These are phyloP conservation scores for Corynorhinus townsendii DNA, from an alignment of 2,113 vertebrate genomes.

Conservation along the genomic window DNA sequence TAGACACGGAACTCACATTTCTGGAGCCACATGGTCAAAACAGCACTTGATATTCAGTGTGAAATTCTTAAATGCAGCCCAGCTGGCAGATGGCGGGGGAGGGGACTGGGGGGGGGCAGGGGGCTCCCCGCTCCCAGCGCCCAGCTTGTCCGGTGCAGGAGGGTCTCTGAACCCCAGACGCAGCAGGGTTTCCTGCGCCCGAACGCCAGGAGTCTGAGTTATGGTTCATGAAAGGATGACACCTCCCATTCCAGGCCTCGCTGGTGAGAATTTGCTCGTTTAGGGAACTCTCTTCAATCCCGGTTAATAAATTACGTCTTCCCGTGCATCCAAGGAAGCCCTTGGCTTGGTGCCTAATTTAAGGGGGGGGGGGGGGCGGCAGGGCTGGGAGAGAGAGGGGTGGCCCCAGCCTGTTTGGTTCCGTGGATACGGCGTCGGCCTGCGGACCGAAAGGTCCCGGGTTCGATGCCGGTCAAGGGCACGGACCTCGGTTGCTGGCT, in stretches of 20 bases:
- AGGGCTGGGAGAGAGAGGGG: background rate
- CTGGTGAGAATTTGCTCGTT: background rate
- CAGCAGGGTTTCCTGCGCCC: constrained; percentile 26
- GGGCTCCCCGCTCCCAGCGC: constrained; percentile 38
- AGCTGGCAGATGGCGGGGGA: constrained; percentile 64
- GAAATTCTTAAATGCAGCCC: constrained; percentile 77
- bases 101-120: constrained; percentile 43
- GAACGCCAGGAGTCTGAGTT: constrained; percentile 3
- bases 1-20: constrained; percentile 72
- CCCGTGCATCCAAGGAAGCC: constrained; percentile 9
- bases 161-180: constrained; percentile 48
- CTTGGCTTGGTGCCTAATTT: constrained; percentile 16
- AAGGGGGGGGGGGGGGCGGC: background rate
- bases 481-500: no score
- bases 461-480: no score
- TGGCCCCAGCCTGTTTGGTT: no score
- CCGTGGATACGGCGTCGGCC: no score
- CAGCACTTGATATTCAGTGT: constrained; percentile 76
- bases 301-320: constrained; percentile 6
- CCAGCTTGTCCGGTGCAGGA: constrained; percentile 23
- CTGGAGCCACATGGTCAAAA: constrained; percentile 76
- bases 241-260: constrained; percentile 5
- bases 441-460: no score
- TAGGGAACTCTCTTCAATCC: constrained; percentile 5
- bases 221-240: constrained; percentile 17